Conservation (phyloP, 2,797 vertebrate species). For the Cryptoprocta ferox region DNA sequence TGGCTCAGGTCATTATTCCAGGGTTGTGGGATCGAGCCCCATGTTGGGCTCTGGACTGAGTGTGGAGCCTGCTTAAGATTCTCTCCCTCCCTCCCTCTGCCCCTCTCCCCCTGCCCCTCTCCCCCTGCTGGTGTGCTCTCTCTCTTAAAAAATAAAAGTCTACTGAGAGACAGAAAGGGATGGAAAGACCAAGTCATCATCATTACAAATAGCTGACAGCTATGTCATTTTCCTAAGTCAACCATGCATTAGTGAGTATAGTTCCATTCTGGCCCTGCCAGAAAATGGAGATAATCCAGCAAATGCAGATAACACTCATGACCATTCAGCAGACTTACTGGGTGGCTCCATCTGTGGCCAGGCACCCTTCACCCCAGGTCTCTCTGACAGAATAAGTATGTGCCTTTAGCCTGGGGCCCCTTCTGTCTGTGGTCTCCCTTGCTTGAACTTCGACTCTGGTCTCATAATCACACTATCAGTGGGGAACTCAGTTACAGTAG, state of each 20-base stretch:
- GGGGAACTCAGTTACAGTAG: neutral
- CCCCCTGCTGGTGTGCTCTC: no score
- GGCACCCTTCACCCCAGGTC: neutral
- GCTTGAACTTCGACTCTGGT: neutral
- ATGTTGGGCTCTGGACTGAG: no score
- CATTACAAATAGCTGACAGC: neutral
- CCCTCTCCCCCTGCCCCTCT: no score
- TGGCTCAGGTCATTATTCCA: no score
- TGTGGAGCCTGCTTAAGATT: no score
- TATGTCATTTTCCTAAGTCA: slow-evolving; percentile 18
- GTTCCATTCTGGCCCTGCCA: neutral
- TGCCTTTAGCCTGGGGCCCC: neutral
- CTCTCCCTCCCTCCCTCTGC: no score
- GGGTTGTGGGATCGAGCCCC: no score
- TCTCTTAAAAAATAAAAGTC: neutral
- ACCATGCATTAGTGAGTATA: neutral
- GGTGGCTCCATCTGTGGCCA: neutral
- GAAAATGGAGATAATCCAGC: neutral
- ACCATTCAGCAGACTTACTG: neutral
- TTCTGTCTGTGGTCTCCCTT: neutral
- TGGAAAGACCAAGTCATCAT: neutral
- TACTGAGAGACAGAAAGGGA: neutral
- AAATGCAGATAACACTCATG: neutral
- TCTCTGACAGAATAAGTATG: neutral
- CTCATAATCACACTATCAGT: neutral